Evolutionary conservation across 2,113 vertebrate species (phyloP).

Genomic region (Phodopus roborovskii): DNA sequence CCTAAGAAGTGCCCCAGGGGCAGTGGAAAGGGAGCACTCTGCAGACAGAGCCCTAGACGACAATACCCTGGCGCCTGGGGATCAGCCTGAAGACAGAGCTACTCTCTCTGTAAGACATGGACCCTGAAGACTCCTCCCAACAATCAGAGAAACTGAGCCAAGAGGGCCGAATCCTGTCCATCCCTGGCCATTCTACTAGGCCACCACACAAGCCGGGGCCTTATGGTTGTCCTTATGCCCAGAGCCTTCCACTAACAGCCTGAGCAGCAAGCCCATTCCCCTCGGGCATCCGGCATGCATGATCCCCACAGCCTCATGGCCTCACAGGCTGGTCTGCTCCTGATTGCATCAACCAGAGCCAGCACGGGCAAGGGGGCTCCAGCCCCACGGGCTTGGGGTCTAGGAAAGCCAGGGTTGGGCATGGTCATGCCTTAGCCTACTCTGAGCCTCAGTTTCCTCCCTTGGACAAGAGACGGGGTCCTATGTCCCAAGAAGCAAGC

Average conservation of each 20-base stretch:
- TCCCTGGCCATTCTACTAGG: accelerated
- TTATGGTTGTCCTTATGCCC: neutral
- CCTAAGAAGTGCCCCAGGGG: neutral
- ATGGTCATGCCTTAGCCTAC: neutral
- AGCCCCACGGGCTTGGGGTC: neutral
- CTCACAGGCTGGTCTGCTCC: neutral
- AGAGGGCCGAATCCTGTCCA: neutral
- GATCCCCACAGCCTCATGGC: neutral
- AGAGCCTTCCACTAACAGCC: neutral
- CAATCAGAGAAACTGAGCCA: neutral
- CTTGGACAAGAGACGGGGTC: neutral
- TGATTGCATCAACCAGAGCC: neutral
- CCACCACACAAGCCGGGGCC: neutral
- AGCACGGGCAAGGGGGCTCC: neutral
- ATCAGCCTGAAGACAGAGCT: no score
- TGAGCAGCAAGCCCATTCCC: neutral
- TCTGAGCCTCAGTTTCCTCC: neutral
- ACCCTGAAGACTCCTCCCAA: neutral
- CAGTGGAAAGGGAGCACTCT: neutral
- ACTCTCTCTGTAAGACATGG: neutral
- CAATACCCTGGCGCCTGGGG: neutral
- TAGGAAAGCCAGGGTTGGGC: neutral
- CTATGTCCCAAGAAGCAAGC: neutral
- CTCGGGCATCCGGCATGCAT: neutral
- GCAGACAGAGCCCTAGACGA: neutral